A percentile compares a stretch with the other conserved stretches of the same genome.
Evolutionary conservation across 2,797 vertebrate genomes (phyloP).

Genomic region (Pangasius djambal): DNA sequence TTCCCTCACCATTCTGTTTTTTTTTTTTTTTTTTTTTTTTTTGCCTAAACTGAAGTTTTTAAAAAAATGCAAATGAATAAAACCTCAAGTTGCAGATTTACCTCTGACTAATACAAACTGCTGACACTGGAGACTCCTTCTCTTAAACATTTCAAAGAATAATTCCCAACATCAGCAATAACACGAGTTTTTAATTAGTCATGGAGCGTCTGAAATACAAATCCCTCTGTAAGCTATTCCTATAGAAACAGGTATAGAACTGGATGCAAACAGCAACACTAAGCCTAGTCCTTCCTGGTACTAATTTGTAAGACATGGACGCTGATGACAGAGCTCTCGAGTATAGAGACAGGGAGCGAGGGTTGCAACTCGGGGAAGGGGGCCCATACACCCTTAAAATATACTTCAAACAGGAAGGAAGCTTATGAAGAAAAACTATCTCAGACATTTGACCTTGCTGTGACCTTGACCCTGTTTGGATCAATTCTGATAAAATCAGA

Average conservation of each 20-base stretch:
- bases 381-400: neutral
- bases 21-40: neutral
- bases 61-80: neutral
- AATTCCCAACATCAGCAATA: neutral
- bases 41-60: neutral
- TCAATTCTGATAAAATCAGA: too few relatives aligned
- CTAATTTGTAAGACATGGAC: too few relatives aligned
- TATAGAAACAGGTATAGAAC: neutral
- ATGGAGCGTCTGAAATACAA: neutral
- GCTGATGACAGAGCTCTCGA: too few relatives aligned
- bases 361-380: too few relatives aligned
- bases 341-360: too few relatives aligned
- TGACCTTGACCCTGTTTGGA: neutral
- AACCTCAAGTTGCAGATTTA: neutral
- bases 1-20: neutral
- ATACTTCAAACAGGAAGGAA: neutral
- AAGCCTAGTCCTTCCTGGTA: neutral
- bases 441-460: neutral
- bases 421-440: neutral
- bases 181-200: too few relatives aligned
- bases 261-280: neutral
- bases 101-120: neutral
- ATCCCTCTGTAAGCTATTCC: neutral
- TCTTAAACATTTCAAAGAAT: neutral
- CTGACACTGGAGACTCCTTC: neutral